Evolutionary conservation across 2,888 invertebrate genomes (phyloP), one percentile per base, ranked within the genome.

Genomic region (Protonemura montana): DNA sequence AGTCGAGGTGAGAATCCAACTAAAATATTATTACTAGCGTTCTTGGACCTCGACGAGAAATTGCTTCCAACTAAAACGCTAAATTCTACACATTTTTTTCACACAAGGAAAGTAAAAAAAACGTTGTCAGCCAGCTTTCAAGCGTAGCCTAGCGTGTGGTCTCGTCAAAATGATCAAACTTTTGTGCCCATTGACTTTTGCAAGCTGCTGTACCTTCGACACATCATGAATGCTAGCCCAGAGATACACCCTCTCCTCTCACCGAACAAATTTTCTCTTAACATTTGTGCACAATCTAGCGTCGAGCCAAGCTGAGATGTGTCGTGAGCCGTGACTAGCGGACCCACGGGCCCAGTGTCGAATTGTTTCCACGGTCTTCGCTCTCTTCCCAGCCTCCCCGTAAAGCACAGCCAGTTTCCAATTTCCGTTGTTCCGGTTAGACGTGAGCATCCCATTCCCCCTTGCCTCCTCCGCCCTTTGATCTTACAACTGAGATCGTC

Each of bases 1-100:
- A 86, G 90, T 91, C 35, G 90, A 91, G 88, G 90, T 90, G 88
- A 90, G 87, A n/a, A n/a, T 87, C 83, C 6, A 25, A 5, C 80
- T 3, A 35, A 35, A 35, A 3, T 35, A 35, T 35, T 35, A 35
- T 35, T 35, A 35, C 35, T 35, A 35, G 3, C 3, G 10, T 35
- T 35, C 5, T 35, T 35, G 35, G 35, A 35, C 35, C 35, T 35
- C 35, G 35, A 35, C 3, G 35, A 10, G 59, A 59, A 59, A 59
- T 59, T 21, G 13, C 21, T 59, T 10, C 16, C 21, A 35, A 35
- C 35, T 35, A 35, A 6, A 16, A 7, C 13, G 59, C 59, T 21
- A 59, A 59, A 59, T 59, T 59, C 59, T 10, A 59, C 21, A 2
- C 21, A 59, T 59, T 59, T 59, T 35, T 35, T 35, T 35, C 10